phyloP scores from a whole-genome alignment of 1,140 invertebrate species.

The Aphelenchoides fujianensis region DNA sequence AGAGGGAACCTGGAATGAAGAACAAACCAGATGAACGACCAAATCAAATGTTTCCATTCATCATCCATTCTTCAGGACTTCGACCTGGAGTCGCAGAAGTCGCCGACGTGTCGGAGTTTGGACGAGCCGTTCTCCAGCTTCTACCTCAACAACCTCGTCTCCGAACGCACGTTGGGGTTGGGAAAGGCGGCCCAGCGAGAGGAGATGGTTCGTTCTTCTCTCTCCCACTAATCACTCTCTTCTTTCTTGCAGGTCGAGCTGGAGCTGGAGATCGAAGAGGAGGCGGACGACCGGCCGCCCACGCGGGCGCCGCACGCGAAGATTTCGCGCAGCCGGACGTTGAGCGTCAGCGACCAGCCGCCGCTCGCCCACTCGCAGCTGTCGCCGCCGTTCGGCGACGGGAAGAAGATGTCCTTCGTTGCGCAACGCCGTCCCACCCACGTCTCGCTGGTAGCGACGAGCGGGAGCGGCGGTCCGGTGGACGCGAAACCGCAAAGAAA shows the following conservation, averaged over 20 bases:
- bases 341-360: conserved; percentile 1
- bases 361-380: background rate
- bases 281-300: no score
- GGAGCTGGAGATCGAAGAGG: conserved; percentile 6
- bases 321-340: conserved; percentile 15
- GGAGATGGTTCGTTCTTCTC: background rate
- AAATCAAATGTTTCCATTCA: no score
- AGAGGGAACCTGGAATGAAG: no score
- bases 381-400: no score
- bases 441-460: background rate
- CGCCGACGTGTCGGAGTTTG: background rate
- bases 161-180: conserved; percentile 15
- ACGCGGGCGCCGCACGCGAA: background rate
- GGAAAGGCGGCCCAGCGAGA: background rate
- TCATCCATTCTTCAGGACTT: background rate
- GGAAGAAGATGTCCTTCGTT: background rate
- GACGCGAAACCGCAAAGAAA: no score
- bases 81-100: background rate
- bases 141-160: conserved; percentile 18
- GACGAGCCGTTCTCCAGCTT: background rate
- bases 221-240: background rate
- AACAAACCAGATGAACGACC: no score
- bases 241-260: background rate
- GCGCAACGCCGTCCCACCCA: background rate
- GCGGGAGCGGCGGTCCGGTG: background rate